Conservation (phyloP, 2,797 vertebrate species). For the Trachops cirrhosus region DNA sequence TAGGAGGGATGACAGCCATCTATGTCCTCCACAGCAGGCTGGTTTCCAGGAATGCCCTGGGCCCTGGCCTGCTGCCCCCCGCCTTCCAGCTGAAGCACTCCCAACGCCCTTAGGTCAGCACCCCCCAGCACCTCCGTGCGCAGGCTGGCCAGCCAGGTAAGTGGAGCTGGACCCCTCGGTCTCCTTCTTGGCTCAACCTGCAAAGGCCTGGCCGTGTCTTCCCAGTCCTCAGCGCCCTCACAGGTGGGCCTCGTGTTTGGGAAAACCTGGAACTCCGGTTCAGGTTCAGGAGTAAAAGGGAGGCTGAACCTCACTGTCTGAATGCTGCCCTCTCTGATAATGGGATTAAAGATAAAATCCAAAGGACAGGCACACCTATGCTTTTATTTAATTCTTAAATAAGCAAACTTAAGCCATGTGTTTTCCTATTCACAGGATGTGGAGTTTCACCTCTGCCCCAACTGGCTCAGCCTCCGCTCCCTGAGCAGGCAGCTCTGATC, state of each 20-base stretch:
- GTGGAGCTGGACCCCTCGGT: background rate
- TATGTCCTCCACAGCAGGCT: background rate
- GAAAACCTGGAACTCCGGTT: background rate
- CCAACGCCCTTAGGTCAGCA: background rate
- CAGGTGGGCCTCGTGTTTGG: no score
- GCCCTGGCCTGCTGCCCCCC: background rate
- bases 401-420: background rate
- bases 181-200: background rate
- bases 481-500: background rate
- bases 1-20: background rate
- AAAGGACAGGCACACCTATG: background rate
- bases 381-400: background rate
- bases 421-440: background rate
- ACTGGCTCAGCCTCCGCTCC: background rate
- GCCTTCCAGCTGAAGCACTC: background rate
- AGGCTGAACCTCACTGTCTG: background rate
- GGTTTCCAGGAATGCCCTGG: slow-evolving; percentile 13
- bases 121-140: background rate
- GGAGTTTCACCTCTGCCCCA: slow-evolving; percentile 10
- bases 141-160: background rate
- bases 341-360: background rate
- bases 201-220: background rate
- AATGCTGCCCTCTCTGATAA: background rate
- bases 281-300: background rate
- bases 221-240: background rate